Evolutionary conservation across 2,888 invertebrate species (phyloP), one percentile per base, ranked within the genome.

Genomic region (Pycnomerus fuliginosus): DNA sequence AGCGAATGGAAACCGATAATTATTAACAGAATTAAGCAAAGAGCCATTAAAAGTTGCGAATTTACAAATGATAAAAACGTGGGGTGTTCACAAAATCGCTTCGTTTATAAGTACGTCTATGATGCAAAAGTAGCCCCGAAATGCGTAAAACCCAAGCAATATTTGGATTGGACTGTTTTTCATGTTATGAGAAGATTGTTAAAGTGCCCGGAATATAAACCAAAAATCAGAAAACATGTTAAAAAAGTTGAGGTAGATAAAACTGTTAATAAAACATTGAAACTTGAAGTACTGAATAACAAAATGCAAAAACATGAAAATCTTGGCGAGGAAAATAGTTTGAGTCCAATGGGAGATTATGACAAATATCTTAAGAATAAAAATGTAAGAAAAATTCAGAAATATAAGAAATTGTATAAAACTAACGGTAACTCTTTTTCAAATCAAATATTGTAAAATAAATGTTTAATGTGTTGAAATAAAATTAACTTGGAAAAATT

Each of bases 41-140:
- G 64, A 58, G 52, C 57, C 4, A 48, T 61, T 15, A 69, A 68
- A 60, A 51, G 52, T 16, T 72, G 70, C 42, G 63, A 68, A 32
- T 52, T 48, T 22, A 55, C 52, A 13, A 50, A 64, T 24, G 72
- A 73, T 53, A 73, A 70, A 51, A 68, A 68, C 2, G 44, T 68
- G 15, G 53, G 58, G 16, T 72, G 71, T 55, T 23, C 32, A 13
- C 69, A 61, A 57, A 65, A 59, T 50, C 58, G 48, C 24, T 57
- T 67, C 59, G 66, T 60, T 44, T 64, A 57, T 38, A 70, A 68
- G 50, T 81, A 79, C 53, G 68, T 75, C 27, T 79, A 76, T 56
- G 79, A 81, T 49, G 78, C 76, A 47, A 72, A 73, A 59, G 74
- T 81, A 2, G 78, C 81, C 7, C 85, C 85, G 0, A 74, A 79